Percentiles rank a stretch among this genome's conserved stretches.
Conservation (phyloP, 2,113 vertebrate species). For the Pleuronectes platessa region DNA sequence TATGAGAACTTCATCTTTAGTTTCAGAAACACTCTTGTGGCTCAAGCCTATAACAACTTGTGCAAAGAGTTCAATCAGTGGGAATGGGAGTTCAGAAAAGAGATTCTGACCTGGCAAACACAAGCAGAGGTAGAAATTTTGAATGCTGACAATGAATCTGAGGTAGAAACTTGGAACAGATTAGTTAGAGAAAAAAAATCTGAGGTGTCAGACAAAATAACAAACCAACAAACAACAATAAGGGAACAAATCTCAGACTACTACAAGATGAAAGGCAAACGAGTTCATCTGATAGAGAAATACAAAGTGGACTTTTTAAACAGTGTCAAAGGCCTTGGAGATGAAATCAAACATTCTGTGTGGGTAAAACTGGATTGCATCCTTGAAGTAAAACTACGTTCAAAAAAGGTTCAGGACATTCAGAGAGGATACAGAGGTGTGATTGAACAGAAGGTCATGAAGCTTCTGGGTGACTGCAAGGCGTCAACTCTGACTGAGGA, state of each 20-base stretch:
- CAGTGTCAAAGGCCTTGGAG: slow-evolving; percentile 42
- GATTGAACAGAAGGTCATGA: slow-evolving; percentile 61
- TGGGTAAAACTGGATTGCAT: slow-evolving; percentile 2
- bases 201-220: slow-evolving; percentile 4
- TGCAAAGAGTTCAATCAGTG: slow-evolving; percentile 57
- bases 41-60: slow-evolving; percentile 57
- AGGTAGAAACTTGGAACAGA: background rate
- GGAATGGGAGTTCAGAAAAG: slow-evolving; percentile 73
- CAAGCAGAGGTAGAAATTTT: slow-evolving; percentile 54
- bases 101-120: slow-evolving; percentile 41
- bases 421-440: slow-evolving; percentile 23
- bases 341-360: slow-evolving; percentile 38
- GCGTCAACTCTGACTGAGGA: background rate
- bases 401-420: slow-evolving; percentile 35
- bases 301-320: slow-evolving; percentile 69
- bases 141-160: slow-evolving; percentile 44
- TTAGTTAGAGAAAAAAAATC: slow-evolving; percentile 9
- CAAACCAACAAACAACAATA: slow-evolving; percentile 3
- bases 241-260: slow-evolving; percentile 31
- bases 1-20: slow-evolving; percentile 78
- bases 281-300: slow-evolving; percentile 68
- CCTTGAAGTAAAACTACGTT: slow-evolving; percentile 17
- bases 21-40: slow-evolving; percentile 71
- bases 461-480: slow-evolving; percentile 46
- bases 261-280: slow-evolving; percentile 56